Evolutionary conservation across 2,113 vertebrate species (phyloP).

Genomic region (Platichthys flesus): DNA sequence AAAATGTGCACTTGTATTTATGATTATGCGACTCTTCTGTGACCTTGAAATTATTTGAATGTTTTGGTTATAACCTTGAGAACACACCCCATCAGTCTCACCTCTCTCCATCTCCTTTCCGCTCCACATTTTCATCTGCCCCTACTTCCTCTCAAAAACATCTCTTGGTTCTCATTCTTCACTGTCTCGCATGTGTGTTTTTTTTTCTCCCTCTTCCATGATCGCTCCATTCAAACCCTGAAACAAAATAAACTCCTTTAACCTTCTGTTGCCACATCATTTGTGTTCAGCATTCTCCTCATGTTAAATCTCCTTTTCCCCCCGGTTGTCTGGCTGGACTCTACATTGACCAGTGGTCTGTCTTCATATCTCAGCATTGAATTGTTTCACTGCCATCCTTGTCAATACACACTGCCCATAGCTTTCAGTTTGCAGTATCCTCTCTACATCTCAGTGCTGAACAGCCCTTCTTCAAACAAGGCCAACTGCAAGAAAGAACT

Average conservation of each 20-base stretch:
- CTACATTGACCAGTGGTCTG: constrained; percentile 5
- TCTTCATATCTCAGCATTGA: constrained; percentile 1
- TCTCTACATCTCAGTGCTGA: neutral
- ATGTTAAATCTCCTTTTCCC: neutral
- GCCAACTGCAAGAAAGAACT: constrained; percentile 39
- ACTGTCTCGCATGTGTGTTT: neutral
- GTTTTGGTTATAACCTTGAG: constrained; percentile 27
- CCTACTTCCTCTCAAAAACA: constrained; percentile 23
- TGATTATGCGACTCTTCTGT: too few species aligned
- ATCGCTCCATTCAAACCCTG: constrained; percentile 18
- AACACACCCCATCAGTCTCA: constrained; percentile 26
- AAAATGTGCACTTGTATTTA: too few species aligned
- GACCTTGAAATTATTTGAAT: neutral
- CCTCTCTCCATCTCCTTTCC: neutral
- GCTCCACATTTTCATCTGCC: neutral
- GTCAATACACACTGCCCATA: neutral
- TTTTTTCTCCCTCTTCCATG: too few species aligned
- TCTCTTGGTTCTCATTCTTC: constrained; percentile 59
- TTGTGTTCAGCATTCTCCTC: neutral
- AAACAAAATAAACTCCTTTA: neutral
- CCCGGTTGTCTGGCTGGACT: neutral
- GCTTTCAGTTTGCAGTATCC: neutral
- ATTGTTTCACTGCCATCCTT: constrained; percentile 15
- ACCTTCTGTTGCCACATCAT: neutral
- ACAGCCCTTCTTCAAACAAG: constrained; percentile 26